Evolutionary conservation across 2,113 vertebrate genomes (phyloP).

Genomic region (Calypte anna): DNA sequence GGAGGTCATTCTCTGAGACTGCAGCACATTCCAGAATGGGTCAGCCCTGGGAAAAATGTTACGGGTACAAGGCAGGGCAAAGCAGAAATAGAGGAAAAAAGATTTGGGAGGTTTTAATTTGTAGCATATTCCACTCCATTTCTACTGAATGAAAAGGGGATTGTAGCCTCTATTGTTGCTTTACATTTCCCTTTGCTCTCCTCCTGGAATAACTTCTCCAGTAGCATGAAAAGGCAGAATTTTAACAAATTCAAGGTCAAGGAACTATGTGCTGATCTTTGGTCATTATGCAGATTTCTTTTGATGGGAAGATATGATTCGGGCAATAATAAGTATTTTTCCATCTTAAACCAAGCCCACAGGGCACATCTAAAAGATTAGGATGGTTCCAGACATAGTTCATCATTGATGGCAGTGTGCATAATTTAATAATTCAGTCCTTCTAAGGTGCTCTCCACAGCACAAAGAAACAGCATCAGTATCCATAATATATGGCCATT

Average conservation of each 20-base stretch:
- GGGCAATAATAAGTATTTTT: slow-evolving; percentile 17
- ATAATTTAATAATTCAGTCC: slow-evolving; percentile 46
- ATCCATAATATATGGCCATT: slow-evolving; percentile 8
- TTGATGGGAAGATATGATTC: background rate
- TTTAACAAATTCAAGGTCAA: slow-evolving; percentile 39
- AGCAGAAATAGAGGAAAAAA: background rate
- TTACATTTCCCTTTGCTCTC: background rate
- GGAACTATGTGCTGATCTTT: background rate
- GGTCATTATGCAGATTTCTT: slow-evolving; percentile 51
- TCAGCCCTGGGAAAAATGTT: background rate
- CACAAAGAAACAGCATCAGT: slow-evolving; percentile 1
- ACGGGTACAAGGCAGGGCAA: background rate
- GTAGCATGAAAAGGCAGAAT: background rate
- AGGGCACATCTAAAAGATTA: background rate
- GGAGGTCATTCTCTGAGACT: background rate
- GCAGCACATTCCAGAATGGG: background rate
- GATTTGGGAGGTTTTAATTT: background rate
- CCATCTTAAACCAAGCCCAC: background rate
- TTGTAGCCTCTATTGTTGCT: background rate
- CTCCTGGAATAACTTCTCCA: background rate
- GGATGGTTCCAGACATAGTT: background rate
- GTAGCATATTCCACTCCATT: background rate
- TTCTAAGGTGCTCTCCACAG: background rate
- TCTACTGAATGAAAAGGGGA: background rate
- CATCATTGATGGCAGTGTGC: slow-evolving; percentile 3